phyloP scores from a whole-genome alignment of 2,797 vertebrate species.

The Cirrhinus mrigala region DNA sequence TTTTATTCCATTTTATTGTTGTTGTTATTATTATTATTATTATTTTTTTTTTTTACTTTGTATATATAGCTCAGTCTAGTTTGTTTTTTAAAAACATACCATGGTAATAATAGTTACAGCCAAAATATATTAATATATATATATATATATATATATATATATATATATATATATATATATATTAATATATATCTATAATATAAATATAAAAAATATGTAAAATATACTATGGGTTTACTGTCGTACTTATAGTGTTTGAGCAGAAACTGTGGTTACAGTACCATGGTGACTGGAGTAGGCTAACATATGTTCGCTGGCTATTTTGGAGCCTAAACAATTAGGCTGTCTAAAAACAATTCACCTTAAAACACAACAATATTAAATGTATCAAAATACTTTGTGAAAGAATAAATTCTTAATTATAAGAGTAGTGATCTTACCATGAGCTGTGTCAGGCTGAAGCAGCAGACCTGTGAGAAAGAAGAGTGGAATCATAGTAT shows the following conservation, averaged over 20 bases:
- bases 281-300: background rate
- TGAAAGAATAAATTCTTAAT: background rate
- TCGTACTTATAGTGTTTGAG: background rate
- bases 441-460: constrained; percentile 23
- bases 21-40: too few species aligned
- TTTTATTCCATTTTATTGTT: background rate
- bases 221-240: background rate
- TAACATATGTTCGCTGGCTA: background rate
- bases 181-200: too few species aligned
- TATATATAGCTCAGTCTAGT: background rate
- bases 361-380: background rate
- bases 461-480: constrained; percentile 32
- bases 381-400: background rate
- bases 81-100: background rate
- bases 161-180: too few species aligned
- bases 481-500: constrained; percentile 45
- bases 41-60: background rate
- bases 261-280: background rate
- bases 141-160: too few species aligned
- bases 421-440: constrained; percentile 34
- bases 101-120: background rate
- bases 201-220: too few species aligned
- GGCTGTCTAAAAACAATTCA: background rate
- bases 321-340: background rate
- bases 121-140: too few species aligned